These are phyloP conservation scores for Zosterops borbonicus DNA, from an alignment of 2,113 vertebrate genomes.

Conservation along the genomic window DNA sequence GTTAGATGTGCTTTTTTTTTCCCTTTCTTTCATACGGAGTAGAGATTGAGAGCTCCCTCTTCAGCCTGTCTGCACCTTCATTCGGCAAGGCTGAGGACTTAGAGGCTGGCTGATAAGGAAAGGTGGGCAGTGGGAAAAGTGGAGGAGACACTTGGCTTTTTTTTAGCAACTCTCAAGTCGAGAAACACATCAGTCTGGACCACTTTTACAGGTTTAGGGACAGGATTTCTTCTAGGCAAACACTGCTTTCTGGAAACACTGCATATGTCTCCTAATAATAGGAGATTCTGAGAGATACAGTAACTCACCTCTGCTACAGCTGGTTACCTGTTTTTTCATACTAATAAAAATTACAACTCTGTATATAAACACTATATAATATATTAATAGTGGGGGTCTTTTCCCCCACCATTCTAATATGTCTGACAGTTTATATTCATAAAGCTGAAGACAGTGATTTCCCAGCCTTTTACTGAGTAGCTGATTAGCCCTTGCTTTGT, in stretches of 20 bases:
- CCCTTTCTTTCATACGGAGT: not conserved
- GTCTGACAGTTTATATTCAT: not conserved
- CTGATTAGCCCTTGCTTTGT: not conserved
- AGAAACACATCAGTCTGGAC: not conserved
- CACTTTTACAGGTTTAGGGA: not conserved
- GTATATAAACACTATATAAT: not conserved
- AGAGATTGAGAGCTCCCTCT: conserved; percentile 46
- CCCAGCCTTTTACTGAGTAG: not conserved
- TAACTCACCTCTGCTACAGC: not conserved
- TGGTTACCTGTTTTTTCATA: not conserved
- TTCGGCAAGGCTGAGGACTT: not conserved
- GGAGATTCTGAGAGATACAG: not conserved
- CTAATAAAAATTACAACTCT: not conserved
- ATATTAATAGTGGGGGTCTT: not conserved
- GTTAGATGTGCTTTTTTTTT: not conserved
- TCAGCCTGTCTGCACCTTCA: not conserved
- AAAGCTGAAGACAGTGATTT: not conserved
- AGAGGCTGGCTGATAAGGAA: not conserved
- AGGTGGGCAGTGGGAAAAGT: not conserved
- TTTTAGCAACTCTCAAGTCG: not conserved
- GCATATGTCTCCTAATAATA: not conserved
- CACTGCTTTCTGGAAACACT: not conserved
- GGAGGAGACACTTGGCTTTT: not conserved
- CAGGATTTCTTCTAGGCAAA: not conserved
- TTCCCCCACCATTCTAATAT: not conserved